Evolutionary conservation across 2,888 invertebrate genomes (phyloP).

Genomic region (Antitype chi): DNA sequence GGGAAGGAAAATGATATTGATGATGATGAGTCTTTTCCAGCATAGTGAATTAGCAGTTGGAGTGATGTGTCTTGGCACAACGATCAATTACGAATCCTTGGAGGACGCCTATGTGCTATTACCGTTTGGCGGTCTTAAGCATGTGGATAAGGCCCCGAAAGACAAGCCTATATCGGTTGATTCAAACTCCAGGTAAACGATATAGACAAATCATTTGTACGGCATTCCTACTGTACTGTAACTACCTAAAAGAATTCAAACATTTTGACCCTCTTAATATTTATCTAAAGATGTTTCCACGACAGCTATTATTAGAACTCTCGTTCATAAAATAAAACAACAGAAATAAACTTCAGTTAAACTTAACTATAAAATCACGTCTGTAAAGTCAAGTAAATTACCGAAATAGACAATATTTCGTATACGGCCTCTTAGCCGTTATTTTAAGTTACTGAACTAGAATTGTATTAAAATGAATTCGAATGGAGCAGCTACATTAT

Average conservation of each 20-base stretch:
- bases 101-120: constrained; percentile 91
- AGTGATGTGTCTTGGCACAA: constrained; percentile 91
- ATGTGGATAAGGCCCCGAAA: constrained; percentile 53
- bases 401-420: too few species aligned
- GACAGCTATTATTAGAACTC: neutral
- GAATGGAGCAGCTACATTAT: neutral
- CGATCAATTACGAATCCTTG: constrained; percentile 90
- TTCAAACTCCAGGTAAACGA: constrained; percentile 58
- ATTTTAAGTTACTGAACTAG: neutral
- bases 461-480: neutral
- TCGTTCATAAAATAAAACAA: too few species aligned
- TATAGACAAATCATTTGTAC: neutral
- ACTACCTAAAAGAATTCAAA: neutral
- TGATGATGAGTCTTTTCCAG: constrained; percentile 67
- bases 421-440: too few species aligned
- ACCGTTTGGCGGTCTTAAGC: constrained; percentile 89
- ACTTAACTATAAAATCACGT: too few species aligned
- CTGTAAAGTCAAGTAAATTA: too few species aligned
- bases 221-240: neutral
- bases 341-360: too few species aligned
- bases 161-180: constrained; percentile 18
- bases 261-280: neutral
- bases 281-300: neutral
- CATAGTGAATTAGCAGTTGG: constrained; percentile 89
- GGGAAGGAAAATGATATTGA: neutral